Conservation (phyloP, 2,797 vertebrate genomes). For the Neopelma chrysocephalum region DNA sequence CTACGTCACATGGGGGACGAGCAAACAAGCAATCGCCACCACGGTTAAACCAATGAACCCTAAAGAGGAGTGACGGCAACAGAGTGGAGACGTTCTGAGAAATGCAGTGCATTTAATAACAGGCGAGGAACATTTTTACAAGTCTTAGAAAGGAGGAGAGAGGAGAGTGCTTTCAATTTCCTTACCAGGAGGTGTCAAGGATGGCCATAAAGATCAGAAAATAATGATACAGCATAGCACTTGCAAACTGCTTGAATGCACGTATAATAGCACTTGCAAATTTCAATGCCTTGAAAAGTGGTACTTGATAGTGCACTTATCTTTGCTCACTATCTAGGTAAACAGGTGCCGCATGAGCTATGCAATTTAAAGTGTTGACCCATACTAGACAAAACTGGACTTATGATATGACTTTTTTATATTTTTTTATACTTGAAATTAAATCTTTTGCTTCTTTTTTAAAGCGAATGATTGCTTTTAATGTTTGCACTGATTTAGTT, state of each 20-base stretch:
- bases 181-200: constrained; percentile 62
- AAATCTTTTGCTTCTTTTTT: constrained; percentile 98
- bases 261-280: constrained; percentile 94
- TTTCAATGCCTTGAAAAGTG: constrained; percentile 92
- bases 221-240: constrained; percentile 84
- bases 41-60: constrained; percentile 52
- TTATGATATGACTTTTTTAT: constrained; percentile 86
- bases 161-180: constrained; percentile 60
- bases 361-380: constrained; percentile 95
- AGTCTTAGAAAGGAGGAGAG: constrained; percentile 43
- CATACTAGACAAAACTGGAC: constrained; percentile 87
- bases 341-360: constrained; percentile 96
- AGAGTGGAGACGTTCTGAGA: constrained; percentile 37
- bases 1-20: background rate
- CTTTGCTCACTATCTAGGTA: constrained; percentile 81
- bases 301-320: constrained; percentile 83
- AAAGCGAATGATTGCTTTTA: constrained; percentile 98
- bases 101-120: constrained; percentile 19
- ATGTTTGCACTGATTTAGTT: constrained; percentile 99
- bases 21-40: background rate
- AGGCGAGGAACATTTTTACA: constrained; percentile 29
- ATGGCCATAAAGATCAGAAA: constrained; percentile 73
- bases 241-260: constrained; percentile 87
- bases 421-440: constrained; percentile 99
- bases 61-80: constrained; percentile 24